phyloP scores from a whole-genome alignment of 2,888 invertebrate genomes.

The Drosophila monieri region DNA sequence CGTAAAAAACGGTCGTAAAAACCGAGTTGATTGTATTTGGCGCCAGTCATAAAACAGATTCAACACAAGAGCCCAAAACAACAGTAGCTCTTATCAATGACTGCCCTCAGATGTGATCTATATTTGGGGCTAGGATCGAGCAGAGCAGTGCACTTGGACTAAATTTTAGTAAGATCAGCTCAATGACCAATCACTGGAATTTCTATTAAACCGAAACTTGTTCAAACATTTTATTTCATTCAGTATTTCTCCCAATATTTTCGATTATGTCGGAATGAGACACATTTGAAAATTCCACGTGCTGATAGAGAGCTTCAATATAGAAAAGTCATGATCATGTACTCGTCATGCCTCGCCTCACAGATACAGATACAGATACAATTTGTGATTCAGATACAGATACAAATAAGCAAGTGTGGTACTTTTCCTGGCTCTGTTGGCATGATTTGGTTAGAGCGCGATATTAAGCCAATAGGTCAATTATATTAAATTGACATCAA shows the following conservation, averaged over 20 bases:
- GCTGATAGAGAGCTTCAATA: slow-evolving; percentile 17
- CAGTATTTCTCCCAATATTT: slow-evolving; percentile 3
- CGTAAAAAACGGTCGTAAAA: slow-evolving; percentile 68
- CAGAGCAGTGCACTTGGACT: neutral
- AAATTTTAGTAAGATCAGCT: neutral
- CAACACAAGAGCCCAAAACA: slow-evolving; percentile 20
- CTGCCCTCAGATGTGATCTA: slow-evolving; percentile 18
- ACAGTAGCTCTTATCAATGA: slow-evolving; percentile 23
- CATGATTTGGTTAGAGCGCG: slow-evolving; percentile 75
- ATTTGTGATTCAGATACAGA: slow-evolving; percentile 3
- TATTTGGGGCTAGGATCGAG: slow-evolving; percentile 4
- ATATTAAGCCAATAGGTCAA: slow-evolving; percentile 82
- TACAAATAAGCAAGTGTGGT: slow-evolving; percentile 26
- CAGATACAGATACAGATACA: slow-evolving; percentile 17
- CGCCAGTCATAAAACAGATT: slow-evolving; percentile 78
- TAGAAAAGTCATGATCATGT: slow-evolving; percentile 31
- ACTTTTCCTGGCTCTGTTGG: slow-evolving; percentile 65
- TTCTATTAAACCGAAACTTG: neutral
- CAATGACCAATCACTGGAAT: neutral
- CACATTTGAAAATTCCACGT: slow-evolving; percentile 28
- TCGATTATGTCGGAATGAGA: slow-evolving; percentile 23
- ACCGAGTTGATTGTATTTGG: slow-evolving; percentile 69
- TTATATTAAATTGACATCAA: slow-evolving; percentile 81
- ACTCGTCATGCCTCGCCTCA: slow-evolving; percentile 6
- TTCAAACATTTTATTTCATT: slow-evolving; percentile 1